Conservation (phyloP, 2,113 vertebrate genomes). For the Grallaria varia region DNA sequence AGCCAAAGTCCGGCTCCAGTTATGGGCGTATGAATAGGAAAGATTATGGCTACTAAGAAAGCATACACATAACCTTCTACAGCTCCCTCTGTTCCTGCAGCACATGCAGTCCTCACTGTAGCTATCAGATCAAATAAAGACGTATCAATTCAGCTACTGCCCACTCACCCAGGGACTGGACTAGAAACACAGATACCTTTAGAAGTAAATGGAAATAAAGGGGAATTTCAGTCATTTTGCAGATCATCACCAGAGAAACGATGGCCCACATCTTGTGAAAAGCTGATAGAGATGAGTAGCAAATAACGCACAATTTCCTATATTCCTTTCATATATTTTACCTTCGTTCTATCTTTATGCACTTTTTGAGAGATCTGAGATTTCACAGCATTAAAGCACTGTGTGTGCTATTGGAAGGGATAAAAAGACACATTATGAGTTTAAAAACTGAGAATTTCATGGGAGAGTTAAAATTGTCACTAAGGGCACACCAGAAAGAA, state of each 20-base stretch:
- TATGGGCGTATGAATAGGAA: not conserved
- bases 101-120: not conserved
- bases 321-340: not conserved
- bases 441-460: slow-evolving; percentile 42
- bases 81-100: not conserved
- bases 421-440: slow-evolving; percentile 29
- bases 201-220: not conserved
- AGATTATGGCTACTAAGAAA: not conserved
- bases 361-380: not conserved
- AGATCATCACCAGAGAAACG: not conserved
- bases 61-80: not conserved
- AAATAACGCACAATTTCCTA: not conserved
- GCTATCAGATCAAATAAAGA: not conserved
- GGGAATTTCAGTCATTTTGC: not conserved
- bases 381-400: slow-evolving; percentile 1
- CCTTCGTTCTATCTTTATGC: not conserved
- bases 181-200: not conserved
- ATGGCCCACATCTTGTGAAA: not conserved
- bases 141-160: not conserved
- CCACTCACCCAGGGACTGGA: not conserved
- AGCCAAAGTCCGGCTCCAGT: not conserved
- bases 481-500: slow-evolving; percentile 45
- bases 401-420: not conserved
- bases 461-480: slow-evolving; percentile 39
- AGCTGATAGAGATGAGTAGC: not conserved